Conservation (phyloP, 2,888 invertebrate species). For the Hofmannophila pseudospretella region DNA sequence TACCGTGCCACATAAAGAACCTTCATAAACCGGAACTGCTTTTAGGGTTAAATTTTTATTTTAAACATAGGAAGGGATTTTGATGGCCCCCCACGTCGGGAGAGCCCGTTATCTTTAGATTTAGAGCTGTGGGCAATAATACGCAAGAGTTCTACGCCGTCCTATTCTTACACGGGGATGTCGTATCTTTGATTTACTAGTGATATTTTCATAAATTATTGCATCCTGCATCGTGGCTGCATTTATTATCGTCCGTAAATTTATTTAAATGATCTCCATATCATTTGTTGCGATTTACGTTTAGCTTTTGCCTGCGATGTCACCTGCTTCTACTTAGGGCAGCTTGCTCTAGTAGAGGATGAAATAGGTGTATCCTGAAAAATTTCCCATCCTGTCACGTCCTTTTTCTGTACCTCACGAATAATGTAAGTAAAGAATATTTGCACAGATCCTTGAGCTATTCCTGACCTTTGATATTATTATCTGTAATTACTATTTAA, state of each 20-base stretch:
- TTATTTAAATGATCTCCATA: conserved; percentile 9
- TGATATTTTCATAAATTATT: conserved; percentile 35
- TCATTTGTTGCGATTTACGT: too few species aligned
- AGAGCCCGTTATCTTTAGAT: conserved; percentile 62
- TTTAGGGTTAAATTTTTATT: conserved; percentile 75
- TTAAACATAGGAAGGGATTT: conserved; percentile 76
- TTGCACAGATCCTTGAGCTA: too few species aligned
- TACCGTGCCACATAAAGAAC: conserved; percentile 49
- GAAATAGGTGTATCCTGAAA: too few species aligned
- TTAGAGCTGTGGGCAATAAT: conserved; percentile 52
- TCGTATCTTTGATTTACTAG: conserved; percentile 28
- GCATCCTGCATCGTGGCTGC: conserved; percentile 8
- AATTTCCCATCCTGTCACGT: too few species aligned
- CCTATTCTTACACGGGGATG: conserved; percentile 13
- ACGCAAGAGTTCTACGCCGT: conserved; percentile 23
- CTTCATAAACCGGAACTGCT: conserved; percentile 59
- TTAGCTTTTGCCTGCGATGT: too few species aligned
- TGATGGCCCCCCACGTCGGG: conserved; percentile 67
- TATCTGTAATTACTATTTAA: too few species aligned
- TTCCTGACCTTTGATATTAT: too few species aligned
- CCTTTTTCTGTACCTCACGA: too few species aligned
- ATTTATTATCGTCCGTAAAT: conserved; percentile 14
- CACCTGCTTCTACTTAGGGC: too few species aligned
- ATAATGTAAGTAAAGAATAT: too few species aligned
- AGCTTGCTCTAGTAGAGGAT: too few species aligned